Evolutionary conservation across 2,113 vertebrate species (phyloP).

Genomic region (Oostethus manadensis): DNA sequence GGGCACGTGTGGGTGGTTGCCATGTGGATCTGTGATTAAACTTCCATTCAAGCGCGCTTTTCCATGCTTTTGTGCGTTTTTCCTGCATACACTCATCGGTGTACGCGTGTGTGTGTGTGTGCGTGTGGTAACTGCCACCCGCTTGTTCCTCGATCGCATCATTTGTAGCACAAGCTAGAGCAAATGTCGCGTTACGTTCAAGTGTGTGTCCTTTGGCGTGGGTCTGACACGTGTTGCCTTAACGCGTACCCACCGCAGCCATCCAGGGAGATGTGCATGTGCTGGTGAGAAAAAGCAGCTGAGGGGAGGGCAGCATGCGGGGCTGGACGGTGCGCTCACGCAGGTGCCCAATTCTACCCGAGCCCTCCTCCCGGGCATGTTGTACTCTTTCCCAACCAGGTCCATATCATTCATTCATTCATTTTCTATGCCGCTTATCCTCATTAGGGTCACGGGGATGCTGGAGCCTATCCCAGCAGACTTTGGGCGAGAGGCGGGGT

Average conservation of each 20-base stretch:
- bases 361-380: slow-evolving; percentile 28
- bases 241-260: slow-evolving; percentile 32
- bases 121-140: slow-evolving; percentile 18
- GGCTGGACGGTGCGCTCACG: slow-evolving; percentile 49
- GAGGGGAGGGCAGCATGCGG: slow-evolving; percentile 59
- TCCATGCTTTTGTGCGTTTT: slow-evolving; percentile 38
- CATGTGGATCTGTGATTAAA: slow-evolving; percentile 46
- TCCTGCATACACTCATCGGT: slow-evolving; percentile 16
- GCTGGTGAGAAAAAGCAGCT: slow-evolving; percentile 50
- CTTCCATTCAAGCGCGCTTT: slow-evolving; percentile 19
- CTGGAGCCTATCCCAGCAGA: too few relatives aligned
- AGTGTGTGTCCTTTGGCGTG: slow-evolving; percentile 29
- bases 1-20: slow-evolving; percentile 39
- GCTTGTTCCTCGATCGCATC: slow-evolving; percentile 48
- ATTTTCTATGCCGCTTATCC: too few relatives aligned
- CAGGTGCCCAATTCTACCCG: slow-evolving; percentile 62
- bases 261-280: slow-evolving; percentile 50
- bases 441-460: too few relatives aligned
- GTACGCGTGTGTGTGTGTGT: slow-evolving; percentile 6
- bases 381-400: slow-evolving; percentile 34
- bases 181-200: slow-evolving; percentile 37
- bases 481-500: too few relatives aligned
- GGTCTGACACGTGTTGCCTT: slow-evolving; percentile 24
- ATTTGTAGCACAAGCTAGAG: slow-evolving; percentile 51
- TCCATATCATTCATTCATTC: too few relatives aligned